phyloP scores from a whole-genome alignment of 2,888 invertebrate genomes.

The Maniola hyperantus region DNA sequence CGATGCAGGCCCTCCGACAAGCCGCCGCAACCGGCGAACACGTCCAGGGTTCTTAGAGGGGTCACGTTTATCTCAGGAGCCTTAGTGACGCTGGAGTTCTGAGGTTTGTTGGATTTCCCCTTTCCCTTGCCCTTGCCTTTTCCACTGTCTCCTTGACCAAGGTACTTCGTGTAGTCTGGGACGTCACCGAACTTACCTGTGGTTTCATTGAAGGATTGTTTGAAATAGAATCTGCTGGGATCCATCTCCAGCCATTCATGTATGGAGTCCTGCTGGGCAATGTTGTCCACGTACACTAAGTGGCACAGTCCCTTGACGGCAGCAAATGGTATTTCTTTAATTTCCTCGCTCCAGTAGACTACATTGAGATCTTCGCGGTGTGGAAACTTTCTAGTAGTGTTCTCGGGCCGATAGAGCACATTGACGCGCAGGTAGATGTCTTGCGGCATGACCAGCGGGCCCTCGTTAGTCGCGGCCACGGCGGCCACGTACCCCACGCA shows the following conservation, averaged over 20 bases:
- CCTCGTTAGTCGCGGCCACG: slow-evolving; percentile 81
- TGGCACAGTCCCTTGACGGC: slow-evolving; percentile 87
- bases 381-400: slow-evolving; percentile 84
- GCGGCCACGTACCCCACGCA: slow-evolving; percentile 86
- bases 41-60: slow-evolving; percentile 87
- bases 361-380: slow-evolving; percentile 87
- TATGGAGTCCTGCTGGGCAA: slow-evolving; percentile 71
- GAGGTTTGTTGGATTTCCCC: slow-evolving; percentile 80
- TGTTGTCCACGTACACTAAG: slow-evolving; percentile 85
- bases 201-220: slow-evolving; percentile 84
- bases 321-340: slow-evolving; percentile 83
- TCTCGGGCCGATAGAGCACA: slow-evolving; percentile 89
- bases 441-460: slow-evolving; percentile 76
- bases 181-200: slow-evolving; percentile 83
- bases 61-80: slow-evolving; percentile 59
- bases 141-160: slow-evolving; percentile 84
- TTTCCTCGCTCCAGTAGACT: slow-evolving; percentile 90
- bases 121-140: slow-evolving; percentile 87
- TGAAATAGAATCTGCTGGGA: slow-evolving; percentile 89
- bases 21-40: slow-evolving; percentile 94
- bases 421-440: slow-evolving; percentile 86
- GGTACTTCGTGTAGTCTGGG: slow-evolving; percentile 80
- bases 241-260: slow-evolving; percentile 85
- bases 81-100: slow-evolving; percentile 45
- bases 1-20: slow-evolving; percentile 88